These are phyloP conservation scores for Drosophila buzzatii DNA, from an alignment of 2,888 invertebrate species.

Conservation along the genomic window DNA sequence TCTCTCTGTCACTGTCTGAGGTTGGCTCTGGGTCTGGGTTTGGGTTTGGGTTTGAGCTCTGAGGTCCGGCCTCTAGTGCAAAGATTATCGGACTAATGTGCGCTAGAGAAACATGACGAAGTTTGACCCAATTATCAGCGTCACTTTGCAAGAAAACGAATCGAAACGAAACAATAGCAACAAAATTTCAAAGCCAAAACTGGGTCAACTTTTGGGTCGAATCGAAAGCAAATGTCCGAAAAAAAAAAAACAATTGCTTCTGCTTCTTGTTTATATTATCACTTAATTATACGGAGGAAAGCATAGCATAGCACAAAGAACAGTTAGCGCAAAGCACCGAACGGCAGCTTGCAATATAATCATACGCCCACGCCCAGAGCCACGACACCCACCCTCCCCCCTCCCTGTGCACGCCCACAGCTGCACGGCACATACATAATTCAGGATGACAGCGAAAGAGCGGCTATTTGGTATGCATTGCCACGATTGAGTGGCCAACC, in stretches of 20 bases:
- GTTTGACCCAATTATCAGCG: constrained; percentile 49
- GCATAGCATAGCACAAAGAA: constrained; percentile 17
- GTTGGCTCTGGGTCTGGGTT: neutral
- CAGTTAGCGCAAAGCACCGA: constrained; percentile 28
- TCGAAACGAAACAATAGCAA: constrained; percentile 33
- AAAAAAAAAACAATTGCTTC: constrained; percentile 37
- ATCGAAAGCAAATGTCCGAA: constrained; percentile 36
- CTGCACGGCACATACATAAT: neutral
- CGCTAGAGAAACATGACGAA: constrained; percentile 19
- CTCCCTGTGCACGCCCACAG: neutral
- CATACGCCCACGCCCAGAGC: neutral
- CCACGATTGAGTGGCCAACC: constrained; percentile 25
- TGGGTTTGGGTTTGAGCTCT: neutral
- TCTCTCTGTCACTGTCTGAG: neutral
- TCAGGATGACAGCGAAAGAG: constrained; percentile 19
- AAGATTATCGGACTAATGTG: constrained; percentile 51
- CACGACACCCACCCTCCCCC: neutral
- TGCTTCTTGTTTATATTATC: constrained; percentile 56
- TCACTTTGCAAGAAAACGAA: constrained; percentile 49
- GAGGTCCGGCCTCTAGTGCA: constrained; percentile 19
- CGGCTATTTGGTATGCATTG: constrained; percentile 36
- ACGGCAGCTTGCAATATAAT: constrained; percentile 5
- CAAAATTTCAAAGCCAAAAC: constrained; percentile 10
- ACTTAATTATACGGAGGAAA: constrained; percentile 31
- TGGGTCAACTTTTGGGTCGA: constrained; percentile 46